Evolutionary conservation across 2,797 vertebrate genomes (phyloP).

Genomic region (Periophthalmus magnuspinnatus): DNA sequence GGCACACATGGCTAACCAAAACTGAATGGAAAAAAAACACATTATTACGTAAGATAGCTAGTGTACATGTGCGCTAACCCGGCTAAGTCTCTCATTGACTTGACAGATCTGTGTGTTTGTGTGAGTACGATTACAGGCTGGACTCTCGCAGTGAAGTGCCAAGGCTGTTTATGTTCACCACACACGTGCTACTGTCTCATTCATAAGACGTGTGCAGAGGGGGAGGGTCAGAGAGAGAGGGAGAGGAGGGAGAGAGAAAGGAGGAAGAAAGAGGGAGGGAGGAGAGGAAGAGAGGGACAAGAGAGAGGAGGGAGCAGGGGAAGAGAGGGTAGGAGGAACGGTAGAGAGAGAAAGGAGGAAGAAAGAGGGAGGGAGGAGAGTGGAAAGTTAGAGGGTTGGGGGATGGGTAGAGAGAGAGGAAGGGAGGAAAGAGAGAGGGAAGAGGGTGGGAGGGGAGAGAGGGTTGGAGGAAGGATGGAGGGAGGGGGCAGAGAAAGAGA

Average conservation of each 20-base stretch:
- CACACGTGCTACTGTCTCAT: conserved; percentile 15
- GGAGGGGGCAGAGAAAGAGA: conserved; percentile 10
- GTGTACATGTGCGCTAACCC: conserved; percentile 17
- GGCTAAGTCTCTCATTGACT: conserved; percentile 38
- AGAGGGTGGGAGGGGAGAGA: conserved; percentile 11
- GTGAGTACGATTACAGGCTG: not conserved
- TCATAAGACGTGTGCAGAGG: not conserved
- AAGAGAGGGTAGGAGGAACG: not conserved
- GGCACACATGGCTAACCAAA: conserved; percentile 41
- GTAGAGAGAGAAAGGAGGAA: not conserved
- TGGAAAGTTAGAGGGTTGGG: conserved; percentile 6
- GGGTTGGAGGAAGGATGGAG: too few species aligned
- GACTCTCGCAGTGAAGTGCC: conserved; percentile 46
- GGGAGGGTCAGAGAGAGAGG: not conserved
- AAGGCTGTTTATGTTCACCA: not conserved
- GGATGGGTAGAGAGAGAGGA: not conserved
- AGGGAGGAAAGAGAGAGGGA: not conserved
- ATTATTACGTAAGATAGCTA: conserved; percentile 38
- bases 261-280: not conserved
- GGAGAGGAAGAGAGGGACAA: not conserved
- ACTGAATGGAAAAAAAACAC: conserved; percentile 22
- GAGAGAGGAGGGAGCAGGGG: not conserved
- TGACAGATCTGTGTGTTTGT: conserved; percentile 19
- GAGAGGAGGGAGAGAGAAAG: not conserved
- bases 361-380: not conserved